phyloP scores from a whole-genome alignment of 1,140 invertebrate genomes.

The Cyclargus thomasi region DNA sequence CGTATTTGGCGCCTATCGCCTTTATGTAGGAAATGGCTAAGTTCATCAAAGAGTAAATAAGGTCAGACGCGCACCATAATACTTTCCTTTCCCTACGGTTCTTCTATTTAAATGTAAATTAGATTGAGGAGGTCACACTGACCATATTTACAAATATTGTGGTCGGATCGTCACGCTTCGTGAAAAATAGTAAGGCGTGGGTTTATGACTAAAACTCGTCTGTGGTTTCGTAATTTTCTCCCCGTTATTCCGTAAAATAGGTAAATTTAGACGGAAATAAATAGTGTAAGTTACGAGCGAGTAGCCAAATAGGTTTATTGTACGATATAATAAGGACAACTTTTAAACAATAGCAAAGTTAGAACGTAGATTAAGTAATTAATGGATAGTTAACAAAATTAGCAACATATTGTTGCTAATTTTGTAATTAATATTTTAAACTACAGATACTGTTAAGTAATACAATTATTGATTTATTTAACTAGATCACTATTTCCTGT shows the following conservation, averaged over 20 bases:
- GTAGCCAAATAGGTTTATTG: background rate
- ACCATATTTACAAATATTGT: constrained; percentile 12
- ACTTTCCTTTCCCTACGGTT: constrained; percentile 2
- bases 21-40: background rate
- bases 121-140: background rate
- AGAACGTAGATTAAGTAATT: background rate
- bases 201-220: constrained; percentile 32
- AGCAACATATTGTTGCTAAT: too few relatives aligned
- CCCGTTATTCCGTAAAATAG: constrained; percentile 53
- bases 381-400: background rate
- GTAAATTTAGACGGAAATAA: constrained; percentile 21
- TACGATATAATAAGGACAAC: background rate
- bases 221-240: constrained; percentile 55
- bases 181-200: background rate
- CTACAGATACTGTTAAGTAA: background rate
- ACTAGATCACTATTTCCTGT: background rate
- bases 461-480: background rate
- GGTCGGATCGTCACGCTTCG: constrained; percentile 5
- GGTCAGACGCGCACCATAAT: background rate
- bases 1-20: background rate
- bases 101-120: constrained; percentile 4
- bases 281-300: constrained; percentile 10
- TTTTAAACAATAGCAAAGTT: background rate
- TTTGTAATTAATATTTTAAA: background rate
- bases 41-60: background rate